These are phyloP conservation scores for Mionectes olivaceus DNA, from an alignment of 2,797 vertebrate genomes.

Conservation along the genomic window DNA sequence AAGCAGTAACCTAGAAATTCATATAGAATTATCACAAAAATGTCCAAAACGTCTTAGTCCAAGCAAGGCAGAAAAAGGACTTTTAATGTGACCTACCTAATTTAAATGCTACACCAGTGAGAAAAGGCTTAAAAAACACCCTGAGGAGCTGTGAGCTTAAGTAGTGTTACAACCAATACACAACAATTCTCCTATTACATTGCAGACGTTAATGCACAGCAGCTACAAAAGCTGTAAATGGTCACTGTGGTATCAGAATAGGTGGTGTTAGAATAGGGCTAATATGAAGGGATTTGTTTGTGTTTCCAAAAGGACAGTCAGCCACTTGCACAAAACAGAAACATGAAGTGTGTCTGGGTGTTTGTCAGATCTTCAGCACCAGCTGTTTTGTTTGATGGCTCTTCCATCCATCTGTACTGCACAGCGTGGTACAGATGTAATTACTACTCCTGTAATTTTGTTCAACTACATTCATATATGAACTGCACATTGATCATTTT, in stretches of 20 bases:
- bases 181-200: neutral
- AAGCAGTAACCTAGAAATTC: neutral
- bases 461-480: neutral
- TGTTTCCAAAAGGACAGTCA: neutral
- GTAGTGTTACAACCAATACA: neutral
- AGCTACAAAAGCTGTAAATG: neutral
- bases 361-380: neutral
- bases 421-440: neutral
- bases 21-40: neutral
- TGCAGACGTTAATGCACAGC: neutral
- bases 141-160: neutral
- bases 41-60: neutral
- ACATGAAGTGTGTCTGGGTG: neutral
- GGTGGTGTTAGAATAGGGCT: neutral
- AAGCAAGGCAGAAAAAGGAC: neutral
- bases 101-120: neutral
- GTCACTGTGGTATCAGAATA: neutral
- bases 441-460: neutral
- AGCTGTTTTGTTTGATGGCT: neutral
- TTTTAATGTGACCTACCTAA: neutral
- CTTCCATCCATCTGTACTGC: neutral
- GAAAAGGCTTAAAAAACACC: neutral
- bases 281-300: neutral
- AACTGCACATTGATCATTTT: neutral
- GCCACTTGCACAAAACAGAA: neutral